These are phyloP conservation scores for Diorhabda elongata DNA, from an alignment of 1,140 invertebrate genomes.

Conservation along the genomic window DNA sequence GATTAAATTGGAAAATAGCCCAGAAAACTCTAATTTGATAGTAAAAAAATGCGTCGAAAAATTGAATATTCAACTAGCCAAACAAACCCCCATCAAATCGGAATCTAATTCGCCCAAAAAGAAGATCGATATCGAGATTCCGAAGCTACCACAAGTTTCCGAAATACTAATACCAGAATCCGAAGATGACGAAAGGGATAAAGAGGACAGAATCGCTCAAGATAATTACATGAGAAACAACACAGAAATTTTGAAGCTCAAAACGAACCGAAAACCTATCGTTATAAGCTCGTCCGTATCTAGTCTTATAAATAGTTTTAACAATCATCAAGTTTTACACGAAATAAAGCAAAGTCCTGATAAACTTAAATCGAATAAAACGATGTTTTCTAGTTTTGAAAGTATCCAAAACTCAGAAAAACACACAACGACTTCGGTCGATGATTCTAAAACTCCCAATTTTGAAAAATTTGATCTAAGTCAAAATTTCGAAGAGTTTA, in stretches of 20 bases:
- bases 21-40: constrained; percentile 27
- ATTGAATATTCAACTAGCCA: constrained; percentile 40
- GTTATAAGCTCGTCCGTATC: constrained; percentile 57
- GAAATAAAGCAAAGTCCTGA: constrained; percentile 40
- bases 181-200: constrained; percentile 49
- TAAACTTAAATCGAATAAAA: constrained; percentile 28
- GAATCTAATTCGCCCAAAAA: constrained; percentile 43
- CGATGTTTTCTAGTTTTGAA: constrained; percentile 45
- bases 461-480: constrained; percentile 60
- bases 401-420: constrained; percentile 44
- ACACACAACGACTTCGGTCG: constrained; percentile 37
- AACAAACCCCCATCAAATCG: constrained; percentile 33
- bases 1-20: constrained; percentile 6
- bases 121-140: constrained; percentile 55
- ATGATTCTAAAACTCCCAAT: constrained; percentile 27
- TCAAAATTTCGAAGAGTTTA: constrained; percentile 77
- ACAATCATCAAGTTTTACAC: constrained; percentile 46
- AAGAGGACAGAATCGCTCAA: constrained; percentile 39
- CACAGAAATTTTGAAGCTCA: constrained; percentile 41
- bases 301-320: constrained; percentile 56
- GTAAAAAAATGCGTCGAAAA: constrained; percentile 42
- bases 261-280: constrained; percentile 34
- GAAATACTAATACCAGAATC: constrained; percentile 60
- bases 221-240: constrained; percentile 47
- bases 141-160: constrained; percentile 58